phyloP scores from a whole-genome alignment of 2,888 invertebrate species.

The Mesorhabditis spiculigera region DNA sequence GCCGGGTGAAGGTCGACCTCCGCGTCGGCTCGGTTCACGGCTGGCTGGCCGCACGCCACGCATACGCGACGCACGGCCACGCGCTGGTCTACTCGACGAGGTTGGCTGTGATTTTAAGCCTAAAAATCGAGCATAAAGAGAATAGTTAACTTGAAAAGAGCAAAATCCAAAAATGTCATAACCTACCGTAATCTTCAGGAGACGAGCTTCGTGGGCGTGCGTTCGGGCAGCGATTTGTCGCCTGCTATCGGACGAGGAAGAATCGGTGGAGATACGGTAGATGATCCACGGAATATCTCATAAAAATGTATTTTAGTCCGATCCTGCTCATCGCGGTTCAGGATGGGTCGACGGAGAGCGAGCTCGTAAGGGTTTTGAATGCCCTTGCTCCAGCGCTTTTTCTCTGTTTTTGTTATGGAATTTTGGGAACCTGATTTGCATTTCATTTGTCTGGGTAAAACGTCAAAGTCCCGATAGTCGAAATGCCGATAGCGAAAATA shows the following conservation, averaged over 20 bases:
- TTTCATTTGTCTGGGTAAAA: too few relatives aligned
- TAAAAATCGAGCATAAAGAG: not conserved
- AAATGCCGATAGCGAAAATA: too few relatives aligned
- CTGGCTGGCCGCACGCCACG: constrained; percentile 26
- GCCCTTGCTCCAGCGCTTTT: too few relatives aligned
- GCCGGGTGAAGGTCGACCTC: constrained; percentile 19
- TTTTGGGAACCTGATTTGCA: too few relatives aligned
- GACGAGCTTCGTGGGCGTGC: constrained; percentile 31
- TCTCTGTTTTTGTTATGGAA: too few relatives aligned
- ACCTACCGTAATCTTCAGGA: constrained; percentile 2
- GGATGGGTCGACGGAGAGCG: constrained; percentile 15
- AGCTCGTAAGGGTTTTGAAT: not conserved
- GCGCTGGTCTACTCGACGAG: constrained; percentile 25
- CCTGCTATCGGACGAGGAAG: constrained; percentile 23
- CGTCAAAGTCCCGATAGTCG: too few relatives aligned
- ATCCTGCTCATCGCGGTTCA: constrained; percentile 35
- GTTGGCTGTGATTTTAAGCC: not conserved
- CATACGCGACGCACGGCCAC: constrained; percentile 29
- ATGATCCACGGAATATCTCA: constrained; percentile 7
- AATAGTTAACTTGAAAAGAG: too few relatives aligned
- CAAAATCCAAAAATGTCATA: too few relatives aligned
- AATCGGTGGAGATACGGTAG: constrained; percentile 12
- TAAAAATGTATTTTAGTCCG: constrained; percentile 12
- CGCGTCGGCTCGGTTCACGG: constrained; percentile 27
- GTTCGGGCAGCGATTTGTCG: constrained; percentile 26